A percentile compares a stretch with the other conserved stretches of the same genome.
Evolutionary conservation across 1,140 invertebrate species (phyloP).

Genomic region (Drosophila rufa): DNA sequence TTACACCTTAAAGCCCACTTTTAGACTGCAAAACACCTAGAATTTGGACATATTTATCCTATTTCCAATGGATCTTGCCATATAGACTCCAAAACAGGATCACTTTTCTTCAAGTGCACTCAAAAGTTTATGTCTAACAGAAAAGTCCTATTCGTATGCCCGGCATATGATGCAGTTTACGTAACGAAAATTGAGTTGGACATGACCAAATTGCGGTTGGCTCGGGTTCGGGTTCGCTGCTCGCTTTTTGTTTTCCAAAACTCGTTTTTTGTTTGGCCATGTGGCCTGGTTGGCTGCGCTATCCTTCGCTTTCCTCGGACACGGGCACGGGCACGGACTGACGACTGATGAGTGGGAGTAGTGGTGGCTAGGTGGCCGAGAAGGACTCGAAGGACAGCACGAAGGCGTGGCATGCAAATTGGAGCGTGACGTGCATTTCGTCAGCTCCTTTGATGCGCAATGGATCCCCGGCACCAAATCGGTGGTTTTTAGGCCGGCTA

Average conservation of each 20-base stretch:
- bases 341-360: constrained; percentile 10
- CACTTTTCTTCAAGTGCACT: constrained; percentile 17
- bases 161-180: constrained; percentile 78
- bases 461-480: constrained; percentile 6
- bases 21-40: not conserved
- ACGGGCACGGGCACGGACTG: not conserved
- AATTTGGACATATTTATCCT: too few species aligned
- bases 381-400: constrained; percentile 5
- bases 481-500: constrained; percentile 16
- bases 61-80: too few species aligned
- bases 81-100: not conserved
- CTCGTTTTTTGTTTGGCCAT: constrained; percentile 17
- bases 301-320: constrained; percentile 3
- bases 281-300: constrained; percentile 19
- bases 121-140: constrained; percentile 72
- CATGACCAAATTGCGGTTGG: constrained; percentile 80
- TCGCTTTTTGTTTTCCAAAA: constrained; percentile 21
- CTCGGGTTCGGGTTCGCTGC: constrained; percentile 48
- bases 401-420: constrained; percentile 70
- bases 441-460: constrained; percentile 51
- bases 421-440: constrained; percentile 78
- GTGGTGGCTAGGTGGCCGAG: not conserved
- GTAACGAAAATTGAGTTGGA: constrained; percentile 82
- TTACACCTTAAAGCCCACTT: not conserved
- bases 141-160: constrained; percentile 31